A percentile compares a stretch with the other conserved stretches of the same genome.
Conservation (phyloP, 1,140 invertebrate genomes). For the Leptinotarsa lineolata region DNA sequence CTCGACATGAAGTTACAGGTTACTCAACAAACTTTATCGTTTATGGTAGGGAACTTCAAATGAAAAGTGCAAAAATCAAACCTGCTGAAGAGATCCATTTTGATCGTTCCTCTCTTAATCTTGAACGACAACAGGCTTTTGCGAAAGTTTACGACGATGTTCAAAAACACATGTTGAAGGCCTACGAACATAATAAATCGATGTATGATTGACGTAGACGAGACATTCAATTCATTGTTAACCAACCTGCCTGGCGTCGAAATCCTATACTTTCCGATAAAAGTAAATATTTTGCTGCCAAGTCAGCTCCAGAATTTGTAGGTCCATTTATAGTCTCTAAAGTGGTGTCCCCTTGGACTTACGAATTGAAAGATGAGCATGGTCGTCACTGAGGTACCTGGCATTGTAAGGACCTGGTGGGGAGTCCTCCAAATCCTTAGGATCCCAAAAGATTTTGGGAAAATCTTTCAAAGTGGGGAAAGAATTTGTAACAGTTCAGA, state of each 20-base stretch:
- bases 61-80: neutral
- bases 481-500: constrained; percentile 11
- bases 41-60: constrained; percentile 1
- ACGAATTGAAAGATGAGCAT: neutral
- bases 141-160: constrained; percentile 1
- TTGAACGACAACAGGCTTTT: constrained; percentile 1
- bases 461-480: constrained; percentile 21
- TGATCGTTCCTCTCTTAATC: neutral
- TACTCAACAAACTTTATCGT: neutral
- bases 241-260: constrained; percentile 1
- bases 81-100: neutral
- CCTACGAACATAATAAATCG: constrained; percentile 13
- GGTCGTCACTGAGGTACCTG: neutral
- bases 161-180: neutral
- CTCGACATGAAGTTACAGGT: constrained; percentile 13
- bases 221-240: neutral
- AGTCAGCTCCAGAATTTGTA: constrained; percentile 24
- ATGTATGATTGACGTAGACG: constrained; percentile 7
- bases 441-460: constrained; percentile 10
- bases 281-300: constrained; percentile 22
- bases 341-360: neutral
- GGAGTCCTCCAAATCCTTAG: neutral
- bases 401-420: neutral
- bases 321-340: neutral
- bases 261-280: constrained; percentile 7